These are phyloP conservation scores for Dynastes grantii DNA, from an alignment of 2,888 invertebrate genomes.

Conservation along the genomic window DNA sequence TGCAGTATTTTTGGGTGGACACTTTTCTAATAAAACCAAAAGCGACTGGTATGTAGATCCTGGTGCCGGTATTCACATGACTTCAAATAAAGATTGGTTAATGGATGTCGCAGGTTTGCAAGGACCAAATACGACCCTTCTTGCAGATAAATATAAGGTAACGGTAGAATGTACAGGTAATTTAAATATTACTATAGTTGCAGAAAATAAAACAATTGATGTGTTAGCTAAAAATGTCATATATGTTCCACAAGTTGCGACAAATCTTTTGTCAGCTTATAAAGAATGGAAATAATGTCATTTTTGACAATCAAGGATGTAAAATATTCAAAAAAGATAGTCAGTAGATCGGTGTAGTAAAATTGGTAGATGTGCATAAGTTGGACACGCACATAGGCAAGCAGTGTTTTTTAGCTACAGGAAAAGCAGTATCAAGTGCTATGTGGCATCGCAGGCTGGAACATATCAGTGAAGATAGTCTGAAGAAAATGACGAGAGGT, in stretches of 20 bases:
- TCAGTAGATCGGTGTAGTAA: not conserved
- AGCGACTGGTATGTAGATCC: slow-evolving; percentile 60
- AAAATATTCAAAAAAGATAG: not conserved
- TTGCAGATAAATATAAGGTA: not conserved
- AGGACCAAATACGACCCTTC: not conserved
- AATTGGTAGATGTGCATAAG: not conserved
- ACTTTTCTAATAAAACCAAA: slow-evolving; percentile 54
- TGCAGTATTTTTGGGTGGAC: slow-evolving; percentile 57
- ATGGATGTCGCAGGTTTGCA: not conserved
- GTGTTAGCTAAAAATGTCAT: not conserved
- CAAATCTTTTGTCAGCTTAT: not conserved
- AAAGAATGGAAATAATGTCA: not conserved
- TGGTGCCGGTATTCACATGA: slow-evolving; percentile 60
- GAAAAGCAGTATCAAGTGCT: not conserved
- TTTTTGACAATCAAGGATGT: not conserved
- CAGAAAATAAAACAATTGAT: not conserved
- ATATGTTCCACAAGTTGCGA: not conserved
- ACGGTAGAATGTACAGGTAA: not conserved
- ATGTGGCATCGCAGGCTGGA: not conserved
- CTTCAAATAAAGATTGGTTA: slow-evolving; percentile 46
- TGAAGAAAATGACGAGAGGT: not conserved
- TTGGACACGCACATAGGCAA: not conserved
- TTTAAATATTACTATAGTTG: not conserved
- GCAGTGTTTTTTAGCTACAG: not conserved
- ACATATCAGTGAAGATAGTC: not conserved